Evolutionary conservation across 2,113 vertebrate genomes (phyloP).

Genomic region (Eidolon helvum): DNA sequence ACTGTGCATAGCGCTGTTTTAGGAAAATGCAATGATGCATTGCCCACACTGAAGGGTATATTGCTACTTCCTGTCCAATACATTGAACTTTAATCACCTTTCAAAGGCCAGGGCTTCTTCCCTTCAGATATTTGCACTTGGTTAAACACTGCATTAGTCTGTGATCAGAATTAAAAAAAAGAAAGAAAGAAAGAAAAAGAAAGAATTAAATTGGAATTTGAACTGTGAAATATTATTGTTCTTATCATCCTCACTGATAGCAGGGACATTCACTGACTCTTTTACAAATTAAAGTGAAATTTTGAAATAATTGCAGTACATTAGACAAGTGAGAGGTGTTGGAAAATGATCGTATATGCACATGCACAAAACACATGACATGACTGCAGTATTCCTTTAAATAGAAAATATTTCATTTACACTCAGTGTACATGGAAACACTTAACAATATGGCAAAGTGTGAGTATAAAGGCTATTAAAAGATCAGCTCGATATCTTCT

Average conservation of each 20-base stretch:
- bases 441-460: not conserved
- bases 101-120: not conserved
- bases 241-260: not conserved
- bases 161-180: not conserved
- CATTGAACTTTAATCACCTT: slow-evolving; percentile 25
- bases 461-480: slow-evolving; percentile 64
- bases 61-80: not conserved
- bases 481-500: slow-evolving; percentile 57
- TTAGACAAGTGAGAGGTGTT: not conserved
- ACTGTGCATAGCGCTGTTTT: not conserved
- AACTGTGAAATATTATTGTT: not conserved
- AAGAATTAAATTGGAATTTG: not conserved
- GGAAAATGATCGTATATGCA: not conserved
- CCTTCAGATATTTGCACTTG: not conserved
- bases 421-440: not conserved
- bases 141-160: slow-evolving; percentile 36
- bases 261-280: not conserved
- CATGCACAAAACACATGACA: not conserved
- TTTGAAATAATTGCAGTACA: not conserved
- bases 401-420: slow-evolving; percentile 32
- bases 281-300: slow-evolving; percentile 21
- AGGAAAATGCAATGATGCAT: not conserved
- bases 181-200: not conserved
- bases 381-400: not conserved
- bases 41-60: not conserved